These are phyloP conservation scores for Pseudochromis fuscus DNA, from an alignment of 2,797 vertebrate species.

Conservation along the genomic window DNA sequence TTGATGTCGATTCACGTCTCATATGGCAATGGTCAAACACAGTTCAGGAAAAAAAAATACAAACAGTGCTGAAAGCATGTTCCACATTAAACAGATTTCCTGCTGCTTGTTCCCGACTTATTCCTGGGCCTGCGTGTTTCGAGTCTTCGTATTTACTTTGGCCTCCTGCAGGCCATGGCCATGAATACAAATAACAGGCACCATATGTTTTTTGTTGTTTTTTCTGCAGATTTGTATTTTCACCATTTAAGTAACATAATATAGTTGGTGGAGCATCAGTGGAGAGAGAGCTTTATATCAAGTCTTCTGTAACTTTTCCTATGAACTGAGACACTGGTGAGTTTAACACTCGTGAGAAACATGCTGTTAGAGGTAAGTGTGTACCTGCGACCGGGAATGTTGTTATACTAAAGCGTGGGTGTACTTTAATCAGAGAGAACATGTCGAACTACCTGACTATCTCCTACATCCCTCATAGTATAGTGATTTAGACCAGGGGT, in stretches of 20 bases:
- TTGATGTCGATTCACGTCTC: conserved; percentile 32
- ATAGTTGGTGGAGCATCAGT: neutral
- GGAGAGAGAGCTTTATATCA: conserved; percentile 21
- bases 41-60: conserved; percentile 50
- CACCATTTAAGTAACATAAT: conserved; percentile 26
- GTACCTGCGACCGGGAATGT: neutral
- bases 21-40: conserved; percentile 41
- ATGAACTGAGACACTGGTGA: conserved; percentile 21
- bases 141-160: conserved; percentile 59
- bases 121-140: conserved; percentile 55
- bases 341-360: conserved; percentile 29
- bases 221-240: conserved; percentile 27
- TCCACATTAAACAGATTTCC: conserved; percentile 70
- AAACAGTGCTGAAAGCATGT: conserved; percentile 47
- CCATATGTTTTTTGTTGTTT: conserved; percentile 31
- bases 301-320: conserved; percentile 30
- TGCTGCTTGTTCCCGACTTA: conserved; percentile 57
- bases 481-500: too few species aligned
- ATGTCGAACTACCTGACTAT: neutral
- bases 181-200: conserved; percentile 51
- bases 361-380: neutral
- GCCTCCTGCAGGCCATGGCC: conserved; percentile 53
- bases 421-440: neutral
- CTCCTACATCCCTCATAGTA: neutral
- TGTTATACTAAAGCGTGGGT: neutral